Evolutionary conservation across 1,140 invertebrate genomes (phyloP).

Genomic region (Cylas formicarius): DNA sequence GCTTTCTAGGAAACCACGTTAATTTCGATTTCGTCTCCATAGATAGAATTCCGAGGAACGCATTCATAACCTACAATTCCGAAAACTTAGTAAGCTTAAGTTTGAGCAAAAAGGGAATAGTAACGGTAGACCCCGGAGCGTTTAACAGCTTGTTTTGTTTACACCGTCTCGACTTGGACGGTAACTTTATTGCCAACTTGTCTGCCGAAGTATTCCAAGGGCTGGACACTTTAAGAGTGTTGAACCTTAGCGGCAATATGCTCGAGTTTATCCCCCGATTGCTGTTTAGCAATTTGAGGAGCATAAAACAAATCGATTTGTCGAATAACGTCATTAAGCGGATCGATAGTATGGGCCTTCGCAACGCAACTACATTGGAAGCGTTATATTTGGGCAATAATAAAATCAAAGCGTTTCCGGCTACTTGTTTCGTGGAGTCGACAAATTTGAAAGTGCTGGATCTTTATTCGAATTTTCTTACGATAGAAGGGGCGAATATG

Average conservation of each 20-base stretch:
- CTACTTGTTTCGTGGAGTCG: too few relatives aligned
- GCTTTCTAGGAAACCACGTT: constrained; percentile 15
- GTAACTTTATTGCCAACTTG: constrained; percentile 17
- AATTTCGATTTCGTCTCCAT: constrained; percentile 11
- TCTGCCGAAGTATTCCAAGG: constrained; percentile 9
- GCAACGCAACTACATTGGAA: too few relatives aligned
- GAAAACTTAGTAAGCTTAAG: constrained; percentile 12
- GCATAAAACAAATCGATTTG: too few relatives aligned
- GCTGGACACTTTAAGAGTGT: constrained; percentile 10
- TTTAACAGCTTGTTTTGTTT: constrained; percentile 17
- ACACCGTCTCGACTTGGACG: constrained; percentile 10
- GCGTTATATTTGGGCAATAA: too few relatives aligned
- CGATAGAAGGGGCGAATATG: too few relatives aligned
- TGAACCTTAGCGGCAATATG: constrained; percentile 19
- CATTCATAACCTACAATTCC: constrained; percentile 17
- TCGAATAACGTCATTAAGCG: too few relatives aligned
- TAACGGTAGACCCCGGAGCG: constrained; percentile 12
- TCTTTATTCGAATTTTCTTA: too few relatives aligned
- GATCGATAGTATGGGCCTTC: too few relatives aligned
- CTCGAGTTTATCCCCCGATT: too few relatives aligned
- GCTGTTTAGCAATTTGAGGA: too few relatives aligned
- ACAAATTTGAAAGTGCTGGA: too few relatives aligned
- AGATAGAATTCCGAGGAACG: constrained; percentile 14
- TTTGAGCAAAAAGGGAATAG: constrained; percentile 16
- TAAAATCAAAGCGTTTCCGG: too few relatives aligned